Base-by-base conservation (phyloP, 2,113 vertebrate species). In the Archilochus colubris region DNA sequence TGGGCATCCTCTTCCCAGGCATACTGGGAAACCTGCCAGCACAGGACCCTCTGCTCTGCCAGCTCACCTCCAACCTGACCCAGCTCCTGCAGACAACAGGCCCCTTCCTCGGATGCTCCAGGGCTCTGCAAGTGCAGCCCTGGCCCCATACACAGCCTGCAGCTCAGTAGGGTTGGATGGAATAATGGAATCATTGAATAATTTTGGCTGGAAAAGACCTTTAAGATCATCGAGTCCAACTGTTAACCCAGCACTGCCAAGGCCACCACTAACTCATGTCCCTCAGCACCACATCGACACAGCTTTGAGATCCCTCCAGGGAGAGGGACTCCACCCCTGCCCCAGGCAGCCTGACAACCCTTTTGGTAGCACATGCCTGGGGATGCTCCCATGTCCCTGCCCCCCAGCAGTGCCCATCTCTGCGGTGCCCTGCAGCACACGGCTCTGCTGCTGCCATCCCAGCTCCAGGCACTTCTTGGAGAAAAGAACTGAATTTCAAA, bases 401-500 rank as follows among this genome's bases (percentile, higher is more conserved):
- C 22, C 13, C 21, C 8, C 3, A 3, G 82, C n/a, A 20, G n/a
- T 3, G 24, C 48, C 58, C 0, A 5, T 18, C 54, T 21, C 50
- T 6, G 0, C 11, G 1, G 74, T 27, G 43, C 19, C 74, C 88
- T 30, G 70, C 36, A 0, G 73, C 68, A 31, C 88, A 6, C 1
- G 0, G 64, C 82, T 63, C 75, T 1, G 1, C 76, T 2, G 11
- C 46, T 6, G 14, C 30, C 2, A 2, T 13, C 91, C 91, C 73
- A 1, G 69, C 87, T 57, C 81, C 0, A 17, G 84, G 62, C 72
- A 2, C 92, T 88, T 89, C 85, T 93, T 88, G 90, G 93, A 95
- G 76, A 58, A 88, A 16, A 73, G 57, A 48, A 13, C 82, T 51
- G 33, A 91, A 89, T 96, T 96, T 96, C 96, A 96, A 96, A 96